Percentiles rank a stretch among this genome's conserved stretches.
These are phyloP conservation scores for Zosterops japonicus DNA, from an alignment of 2,113 vertebrate genomes.

Conservation along the genomic window DNA sequence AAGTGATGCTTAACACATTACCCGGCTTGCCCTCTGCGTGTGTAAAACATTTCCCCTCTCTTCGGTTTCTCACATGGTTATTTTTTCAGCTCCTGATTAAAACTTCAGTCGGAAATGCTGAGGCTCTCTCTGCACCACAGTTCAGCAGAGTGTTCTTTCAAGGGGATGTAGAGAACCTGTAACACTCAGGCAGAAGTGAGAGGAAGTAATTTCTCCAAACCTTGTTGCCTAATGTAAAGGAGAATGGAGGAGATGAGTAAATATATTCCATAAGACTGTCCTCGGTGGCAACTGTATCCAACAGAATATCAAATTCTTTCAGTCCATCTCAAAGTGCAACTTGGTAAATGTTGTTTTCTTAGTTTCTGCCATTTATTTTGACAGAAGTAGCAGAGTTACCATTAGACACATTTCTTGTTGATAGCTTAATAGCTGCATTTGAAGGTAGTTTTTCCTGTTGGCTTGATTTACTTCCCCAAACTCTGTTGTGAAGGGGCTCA, in stretches of 20 bases:
- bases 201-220: neutral
- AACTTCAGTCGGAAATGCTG: constrained; percentile 26
- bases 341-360: neutral
- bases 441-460: neutral
- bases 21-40: neutral
- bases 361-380: constrained; percentile 9
- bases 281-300: neutral
- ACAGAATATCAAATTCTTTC: neutral
- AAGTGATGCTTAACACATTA: neutral
- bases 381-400: neutral
- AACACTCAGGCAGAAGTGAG: neutral
- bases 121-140: neutral
- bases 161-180: neutral
- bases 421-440: neutral
- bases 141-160: constrained; percentile 20
- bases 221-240: neutral
- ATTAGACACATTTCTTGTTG: neutral
- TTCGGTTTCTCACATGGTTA: neutral
- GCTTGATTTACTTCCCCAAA: neutral
- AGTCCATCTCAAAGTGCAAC: neutral
- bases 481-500: neutral
- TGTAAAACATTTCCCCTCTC: neutral
- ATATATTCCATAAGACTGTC: neutral
- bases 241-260: neutral
- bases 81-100: constrained; percentile 50